Evolutionary conservation across 1,140 invertebrate genomes (phyloP), one percentile per base, ranked within the genome.

Genomic region (Psilanteris sp.): DNA sequence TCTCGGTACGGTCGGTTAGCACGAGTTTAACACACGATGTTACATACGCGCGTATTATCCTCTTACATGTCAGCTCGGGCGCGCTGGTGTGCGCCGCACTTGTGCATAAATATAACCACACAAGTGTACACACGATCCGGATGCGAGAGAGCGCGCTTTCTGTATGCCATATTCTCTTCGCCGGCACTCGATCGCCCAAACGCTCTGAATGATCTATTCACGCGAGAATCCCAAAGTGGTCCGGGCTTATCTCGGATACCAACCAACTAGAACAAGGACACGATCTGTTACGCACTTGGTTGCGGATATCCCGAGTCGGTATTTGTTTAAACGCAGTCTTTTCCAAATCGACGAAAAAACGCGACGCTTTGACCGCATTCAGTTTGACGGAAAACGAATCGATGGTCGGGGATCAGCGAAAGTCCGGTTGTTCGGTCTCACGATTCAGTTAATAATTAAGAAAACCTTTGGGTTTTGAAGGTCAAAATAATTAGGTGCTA

Each of bases 41-140:
- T 59, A 77, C 74, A 77, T 66, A 70, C 61, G 48, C 54, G 67
- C 37, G 61, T 77, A 77, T 71, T 72, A 66, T 71, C 67, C 54
- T 55, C 46, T 61, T 77, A 50, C 62, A 74, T 74, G 71, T 67
- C 71, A 67, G 62, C 36, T 54, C 37, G 13, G 4, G 52, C 31
- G 41, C 27, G 31, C 44, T 41, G 15, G 18, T 61, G 55, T 62
- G 62, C 41, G 7, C 36, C 20, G 36, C 26, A 24, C 36, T 36
- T 54, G 52, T 32, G 54, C 37, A 48, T 71, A 57, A 64, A 66
- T 66, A 61, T 64, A 52, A 44, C 26, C 34, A 24, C 37, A 37
- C 54, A 54, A 34, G 31, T 39, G 39, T 39, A 52, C 39, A 34
- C 43, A 34, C 9, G 10, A 43, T 55, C 31, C 39, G 39, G 36